These are phyloP conservation scores for Anodontia alba DNA, from an alignment of 2,888 invertebrate species.

Conservation along the genomic window DNA sequence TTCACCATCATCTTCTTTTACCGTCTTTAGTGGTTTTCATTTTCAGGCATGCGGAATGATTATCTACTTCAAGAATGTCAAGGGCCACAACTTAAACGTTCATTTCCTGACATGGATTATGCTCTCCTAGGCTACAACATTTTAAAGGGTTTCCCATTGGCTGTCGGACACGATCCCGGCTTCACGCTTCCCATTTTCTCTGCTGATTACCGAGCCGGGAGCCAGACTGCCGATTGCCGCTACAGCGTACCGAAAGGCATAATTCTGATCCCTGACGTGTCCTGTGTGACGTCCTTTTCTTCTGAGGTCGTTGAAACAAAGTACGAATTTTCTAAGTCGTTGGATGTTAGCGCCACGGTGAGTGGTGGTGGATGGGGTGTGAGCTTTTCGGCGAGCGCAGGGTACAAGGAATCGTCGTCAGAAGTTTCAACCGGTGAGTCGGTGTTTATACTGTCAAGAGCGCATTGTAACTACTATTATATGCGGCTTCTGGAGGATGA, in stretches of 20 bases:
- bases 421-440: constrained; percentile 23
- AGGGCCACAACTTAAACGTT: constrained; percentile 23
- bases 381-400: constrained; percentile 35
- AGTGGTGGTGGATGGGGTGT: constrained; percentile 17
- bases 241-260: constrained; percentile 30
- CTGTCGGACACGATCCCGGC: constrained; percentile 50
- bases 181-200: constrained; percentile 52
- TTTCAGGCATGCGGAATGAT: constrained; percentile 34
- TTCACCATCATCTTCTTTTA: not conserved
- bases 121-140: constrained; percentile 47
- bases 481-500: constrained; percentile 19
- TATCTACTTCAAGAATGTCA: constrained; percentile 42
- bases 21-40: not conserved
- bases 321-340: constrained; percentile 21
- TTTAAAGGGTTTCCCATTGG: constrained; percentile 41
- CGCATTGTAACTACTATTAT: constrained; percentile 38
- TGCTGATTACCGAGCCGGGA: constrained; percentile 32
- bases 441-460: constrained; percentile 32
- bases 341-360: constrained; percentile 18
- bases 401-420: constrained; percentile 27
- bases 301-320: constrained; percentile 25
- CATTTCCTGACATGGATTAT: constrained; percentile 54
- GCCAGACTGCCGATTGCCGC: constrained; percentile 46
- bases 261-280: constrained; percentile 38
- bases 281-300: constrained; percentile 35